phyloP scores from a whole-genome alignment of 2,797 vertebrate species.

The Lepilemur ruficaudatus region DNA sequence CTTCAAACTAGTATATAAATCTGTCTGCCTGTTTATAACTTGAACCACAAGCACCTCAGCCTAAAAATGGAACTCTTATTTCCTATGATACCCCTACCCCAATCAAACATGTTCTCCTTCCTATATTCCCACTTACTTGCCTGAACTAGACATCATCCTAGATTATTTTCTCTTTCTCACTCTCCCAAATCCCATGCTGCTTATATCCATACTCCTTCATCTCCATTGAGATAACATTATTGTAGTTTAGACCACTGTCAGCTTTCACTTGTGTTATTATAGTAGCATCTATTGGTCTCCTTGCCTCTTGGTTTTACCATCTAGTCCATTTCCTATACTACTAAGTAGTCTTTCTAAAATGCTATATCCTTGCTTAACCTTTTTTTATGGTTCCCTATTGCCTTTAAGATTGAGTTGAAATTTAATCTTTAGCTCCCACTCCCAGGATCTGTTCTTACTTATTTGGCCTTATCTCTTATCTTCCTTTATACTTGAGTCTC shows the following conservation, averaged over 20 bases:
- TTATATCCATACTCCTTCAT: not conserved
- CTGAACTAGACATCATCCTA: not conserved
- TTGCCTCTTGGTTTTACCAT: constrained; percentile 3
- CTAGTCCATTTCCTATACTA: not conserved
- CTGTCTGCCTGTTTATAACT: not conserved
- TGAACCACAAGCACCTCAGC: not conserved
- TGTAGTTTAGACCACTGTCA: not conserved
- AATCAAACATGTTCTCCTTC: not conserved
- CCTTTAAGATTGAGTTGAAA: not conserved
- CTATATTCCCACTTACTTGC: not conserved
- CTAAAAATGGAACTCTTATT: not conserved
- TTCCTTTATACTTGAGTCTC: not conserved
- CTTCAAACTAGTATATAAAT: not conserved
- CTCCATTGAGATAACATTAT: not conserved
- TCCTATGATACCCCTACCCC: not conserved
- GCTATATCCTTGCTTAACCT: not conserved
- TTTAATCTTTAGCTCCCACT: not conserved
- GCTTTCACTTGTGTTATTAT: not conserved
- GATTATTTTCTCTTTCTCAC: not conserved
- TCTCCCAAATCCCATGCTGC: not conserved
- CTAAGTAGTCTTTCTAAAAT: constrained; percentile 29
- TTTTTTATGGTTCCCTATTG: constrained; percentile 19
- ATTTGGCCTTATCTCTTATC: not conserved
- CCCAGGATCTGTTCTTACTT: not conserved
- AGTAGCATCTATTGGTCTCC: not conserved